Conservation (phyloP, 2,113 vertebrate genomes). For the Perccottus glenii region DNA sequence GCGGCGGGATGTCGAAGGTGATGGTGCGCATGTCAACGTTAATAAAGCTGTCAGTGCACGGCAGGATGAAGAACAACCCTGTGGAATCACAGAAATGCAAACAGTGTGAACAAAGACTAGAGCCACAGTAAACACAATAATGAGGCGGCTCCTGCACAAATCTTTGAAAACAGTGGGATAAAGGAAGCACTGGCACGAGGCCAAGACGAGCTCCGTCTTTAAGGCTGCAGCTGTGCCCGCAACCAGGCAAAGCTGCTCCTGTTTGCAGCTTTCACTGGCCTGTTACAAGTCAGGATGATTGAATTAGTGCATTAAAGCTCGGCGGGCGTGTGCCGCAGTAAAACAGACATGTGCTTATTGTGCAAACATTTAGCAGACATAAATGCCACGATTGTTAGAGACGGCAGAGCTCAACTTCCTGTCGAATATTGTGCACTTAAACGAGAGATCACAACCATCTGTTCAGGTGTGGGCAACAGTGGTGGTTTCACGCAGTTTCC, state of each 20-base stretch:
- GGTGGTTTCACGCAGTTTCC: not conserved
- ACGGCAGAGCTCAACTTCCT: constrained; percentile 37
- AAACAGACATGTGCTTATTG: constrained; percentile 60
- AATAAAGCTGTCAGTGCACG: constrained; percentile 95
- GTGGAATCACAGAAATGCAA: constrained; percentile 58
- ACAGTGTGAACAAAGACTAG: constrained; percentile 51
- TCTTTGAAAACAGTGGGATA: constrained; percentile 62
- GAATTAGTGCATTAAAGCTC: constrained; percentile 55
- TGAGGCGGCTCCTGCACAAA: constrained; percentile 51
- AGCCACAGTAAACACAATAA: constrained; percentile 62
- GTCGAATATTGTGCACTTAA: constrained; percentile 50
- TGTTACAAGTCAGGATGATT: constrained; percentile 46
- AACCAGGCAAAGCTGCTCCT: constrained; percentile 50
- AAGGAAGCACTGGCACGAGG: constrained; percentile 46
- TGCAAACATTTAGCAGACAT: constrained; percentile 64
- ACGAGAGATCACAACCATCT: constrained; percentile 33
- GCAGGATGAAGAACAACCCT: constrained; percentile 94
- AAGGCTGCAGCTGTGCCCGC: constrained; percentile 64
- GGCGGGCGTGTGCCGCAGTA: constrained; percentile 32
- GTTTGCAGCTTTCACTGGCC: constrained; percentile 50
- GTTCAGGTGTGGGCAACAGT: constrained; percentile 19
- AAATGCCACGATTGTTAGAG: constrained; percentile 35
- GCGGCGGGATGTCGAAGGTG: constrained; percentile 95
- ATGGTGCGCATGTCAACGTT: constrained; percentile 98
- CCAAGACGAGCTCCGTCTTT: constrained; percentile 51